A percentile compares a stretch with the other conserved stretches of the same genome.
Conservation (phyloP, 2,113 vertebrate species). For the Sinocyclocheilus maitianheensis region DNA sequence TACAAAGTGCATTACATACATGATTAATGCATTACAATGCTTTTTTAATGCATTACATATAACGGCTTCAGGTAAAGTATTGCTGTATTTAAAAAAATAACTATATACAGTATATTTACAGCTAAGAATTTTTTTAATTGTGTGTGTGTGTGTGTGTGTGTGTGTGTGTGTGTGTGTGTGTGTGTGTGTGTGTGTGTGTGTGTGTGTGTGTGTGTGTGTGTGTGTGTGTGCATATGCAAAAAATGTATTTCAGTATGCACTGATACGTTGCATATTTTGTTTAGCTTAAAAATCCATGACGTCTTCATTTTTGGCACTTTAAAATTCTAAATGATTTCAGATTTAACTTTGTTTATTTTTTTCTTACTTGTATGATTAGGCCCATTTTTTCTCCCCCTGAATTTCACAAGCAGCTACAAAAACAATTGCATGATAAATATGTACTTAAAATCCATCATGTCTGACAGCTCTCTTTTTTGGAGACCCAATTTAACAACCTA, state of each 20-base stretch:
- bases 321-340: constrained; percentile 13
- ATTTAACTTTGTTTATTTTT: constrained; percentile 46
- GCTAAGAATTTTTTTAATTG: too few species aligned
- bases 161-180: too few species aligned
- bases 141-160: too few species aligned
- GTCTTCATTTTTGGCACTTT: not conserved
- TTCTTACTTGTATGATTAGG: constrained; percentile 48
- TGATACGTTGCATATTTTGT: constrained; percentile 14
- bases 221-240: too few species aligned
- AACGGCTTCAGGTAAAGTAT: too few species aligned
- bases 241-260: not conserved
- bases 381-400: not conserved
- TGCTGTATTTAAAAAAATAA: too few species aligned
- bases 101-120: not conserved
- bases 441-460: constrained; percentile 48
- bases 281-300: constrained; percentile 11
- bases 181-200: too few species aligned
- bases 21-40: not conserved
- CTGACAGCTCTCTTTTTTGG: constrained; percentile 9
- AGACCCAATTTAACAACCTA: constrained; percentile 36
- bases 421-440: not conserved
- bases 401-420: constrained; percentile 35
- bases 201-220: too few species aligned
- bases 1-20: too few species aligned
- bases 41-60: too few species aligned